Base-by-base conservation (phyloP, 1,140 invertebrate genomes). In the Uloborus diversus region DNA sequence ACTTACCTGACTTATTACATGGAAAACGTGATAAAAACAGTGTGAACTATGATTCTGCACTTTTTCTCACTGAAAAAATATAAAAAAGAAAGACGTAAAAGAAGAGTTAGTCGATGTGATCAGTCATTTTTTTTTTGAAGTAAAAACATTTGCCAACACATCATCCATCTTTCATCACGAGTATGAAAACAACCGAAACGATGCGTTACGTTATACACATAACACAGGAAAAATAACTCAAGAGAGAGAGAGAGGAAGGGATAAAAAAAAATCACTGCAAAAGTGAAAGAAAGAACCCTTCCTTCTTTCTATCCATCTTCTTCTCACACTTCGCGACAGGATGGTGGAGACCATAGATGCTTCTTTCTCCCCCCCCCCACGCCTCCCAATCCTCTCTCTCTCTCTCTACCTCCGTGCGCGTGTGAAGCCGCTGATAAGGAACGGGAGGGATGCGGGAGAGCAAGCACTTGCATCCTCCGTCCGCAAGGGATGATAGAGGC, bases 381-480 rank as follows among this genome's bases (percentile, higher is more conserved):
- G 33, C 66, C 9, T 14, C 25, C 56, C 14, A 28, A 14, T 47
- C 42, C 49, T 51, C 49, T 28, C 28, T 32, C 53, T 17, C 65
- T 32, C 20, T 32, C 17, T 30, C 66, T 4, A 37, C 35, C 53
- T 47, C 23, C 56, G 71, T 0, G 47, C 71, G 71, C 57, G 71
- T 75, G 71, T 75, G 71, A 75, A 64, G 71, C 71, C 71, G 53
- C 71, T 75, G 71, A 75, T 75, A 75, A 75, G 71, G 51, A 17
- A 28, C 53, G n/a, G n/a, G n/a, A 28, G 56, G 69, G 69, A 73
- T 73, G 69, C 69, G 69, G 69, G 23, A 57, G 69, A 73, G 69
- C 69, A 69, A 69, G 56, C 66, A 69, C 66, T 69, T 56, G 49
- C 66, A 56, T 69, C 66, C 66, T 68, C 28, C 56, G 56, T 59